phyloP scores from a whole-genome alignment of 1,140 invertebrate species.

The Camponotus vicinus region DNA sequence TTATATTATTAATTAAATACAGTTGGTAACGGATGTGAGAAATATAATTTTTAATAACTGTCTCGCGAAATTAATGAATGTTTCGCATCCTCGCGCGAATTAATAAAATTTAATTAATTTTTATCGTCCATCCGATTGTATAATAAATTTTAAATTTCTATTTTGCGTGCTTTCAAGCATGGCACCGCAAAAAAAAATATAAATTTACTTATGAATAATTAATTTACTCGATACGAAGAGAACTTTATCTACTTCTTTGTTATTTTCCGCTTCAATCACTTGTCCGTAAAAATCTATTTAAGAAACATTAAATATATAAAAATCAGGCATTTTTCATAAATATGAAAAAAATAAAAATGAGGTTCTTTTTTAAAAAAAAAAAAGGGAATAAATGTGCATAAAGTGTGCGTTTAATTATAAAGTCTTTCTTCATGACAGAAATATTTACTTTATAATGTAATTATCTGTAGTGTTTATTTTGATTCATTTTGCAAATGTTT shows the following conservation, averaged over 20 bases:
- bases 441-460: not conserved
- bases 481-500: not conserved
- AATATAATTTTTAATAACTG: constrained; percentile 6
- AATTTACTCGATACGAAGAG: not conserved
- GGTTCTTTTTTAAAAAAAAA: too few relatives aligned
- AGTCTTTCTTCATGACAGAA: not conserved
- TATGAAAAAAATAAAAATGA: not conserved
- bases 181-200: not conserved
- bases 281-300: constrained; percentile 7
- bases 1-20: too few relatives aligned
- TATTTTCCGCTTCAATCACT: not conserved
- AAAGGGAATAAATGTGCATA: not conserved
- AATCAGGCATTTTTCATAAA: not conserved
- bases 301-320: not conserved
- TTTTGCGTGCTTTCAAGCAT: not conserved
- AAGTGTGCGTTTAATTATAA: not conserved
- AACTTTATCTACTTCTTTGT: not conserved
- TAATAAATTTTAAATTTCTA: not conserved
- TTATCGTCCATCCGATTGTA: not conserved
- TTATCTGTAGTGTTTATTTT: constrained; percentile 18
- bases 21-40: not conserved
- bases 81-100: not conserved
- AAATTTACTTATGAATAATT: not conserved
- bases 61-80: not conserved
- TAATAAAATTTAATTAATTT: constrained; percentile 29